Conservation (phyloP, 1,140 invertebrate species). For the Diploscapter pachys region DNA sequence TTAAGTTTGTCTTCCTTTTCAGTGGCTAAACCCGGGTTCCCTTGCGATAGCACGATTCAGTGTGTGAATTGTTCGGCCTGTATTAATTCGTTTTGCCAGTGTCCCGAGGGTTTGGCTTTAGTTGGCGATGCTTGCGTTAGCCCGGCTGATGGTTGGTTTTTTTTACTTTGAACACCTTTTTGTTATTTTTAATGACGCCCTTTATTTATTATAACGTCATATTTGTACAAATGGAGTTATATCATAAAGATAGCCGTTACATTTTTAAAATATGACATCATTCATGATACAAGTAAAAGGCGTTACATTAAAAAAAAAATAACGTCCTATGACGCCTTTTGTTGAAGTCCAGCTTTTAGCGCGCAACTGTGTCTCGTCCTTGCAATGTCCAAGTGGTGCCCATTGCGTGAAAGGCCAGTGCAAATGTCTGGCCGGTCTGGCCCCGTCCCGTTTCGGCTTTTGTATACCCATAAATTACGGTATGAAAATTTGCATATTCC, state of each 20-base stretch:
- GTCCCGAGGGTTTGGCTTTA: conserved; percentile 33
- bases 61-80: conserved; percentile 35
- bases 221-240: too few relatives aligned
- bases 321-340: neutral
- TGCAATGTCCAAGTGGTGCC: conserved; percentile 39
- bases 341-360: conserved; percentile 23
- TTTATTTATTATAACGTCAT: too few relatives aligned
- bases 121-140: conserved; percentile 26
- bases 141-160: conserved; percentile 24
- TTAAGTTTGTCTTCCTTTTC: conserved; percentile 14
- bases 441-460: conserved; percentile 35
- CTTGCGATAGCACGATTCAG: conserved; percentile 23
- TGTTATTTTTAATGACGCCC: too few relatives aligned
- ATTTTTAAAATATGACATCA: too few relatives aligned
- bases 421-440: conserved; percentile 31
- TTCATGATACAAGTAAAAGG: too few relatives aligned
- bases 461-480: conserved; percentile 37
- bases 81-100: conserved; percentile 37
- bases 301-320: too few relatives aligned
- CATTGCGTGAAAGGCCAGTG: conserved; percentile 35
- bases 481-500: neutral
- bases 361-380: conserved; percentile 31
- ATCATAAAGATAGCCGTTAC: too few relatives aligned
- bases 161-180: too few relatives aligned
- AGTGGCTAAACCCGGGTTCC: conserved; percentile 34